Base-by-base conservation (phyloP, 2,888 invertebrate species). In the Tipula lateralis region DNA sequence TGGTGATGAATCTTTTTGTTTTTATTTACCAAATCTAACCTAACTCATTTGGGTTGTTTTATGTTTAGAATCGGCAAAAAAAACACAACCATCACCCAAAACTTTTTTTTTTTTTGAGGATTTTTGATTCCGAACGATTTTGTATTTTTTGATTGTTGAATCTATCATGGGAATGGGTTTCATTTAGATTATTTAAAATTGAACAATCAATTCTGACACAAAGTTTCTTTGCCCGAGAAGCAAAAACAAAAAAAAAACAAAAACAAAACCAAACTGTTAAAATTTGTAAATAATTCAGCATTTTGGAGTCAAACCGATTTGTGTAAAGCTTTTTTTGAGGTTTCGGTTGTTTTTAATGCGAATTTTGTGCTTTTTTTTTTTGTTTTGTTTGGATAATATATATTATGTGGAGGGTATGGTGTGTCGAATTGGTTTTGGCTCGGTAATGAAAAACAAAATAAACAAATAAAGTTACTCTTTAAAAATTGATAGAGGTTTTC, bases 31-130 rank as follows among this genome's bases (percentile, higher is more conserved):
- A 66, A 66, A 66, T 66, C 66, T 66, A 66, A 66, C 66, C 66
- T 66, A 66, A 66, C 66, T 66, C 66, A 66, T 66, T 66, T 66
- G 66, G 66, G 66, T 66, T 66, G 24, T 66, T 66, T 66, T 66
- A 19, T 24, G 9, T n/a, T 13, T 24, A 19, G 24, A 66, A 19
- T 24, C 24, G 19, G 4, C 19, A 24, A 16, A 66, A 24, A 66
- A 19, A 12, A 44, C n/a, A 44, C n/a, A 44, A 13, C 44, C 44
- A 44, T 19, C 66, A 66, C 66, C 66, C 66, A 66, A 66, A 66
- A 66, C 66, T 66, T 66, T 66, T 66, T 66, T 66, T 66, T 66
- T 66, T 66, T 19, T 5, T 44, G 9, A 66, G 66, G 66, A 24
- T 66, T 66, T 66, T 66, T 24, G 66, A 24, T 24, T 66, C 66